These are phyloP conservation scores for Panurus biarmicus DNA, from an alignment of 2,113 vertebrate genomes.

Conservation along the genomic window DNA sequence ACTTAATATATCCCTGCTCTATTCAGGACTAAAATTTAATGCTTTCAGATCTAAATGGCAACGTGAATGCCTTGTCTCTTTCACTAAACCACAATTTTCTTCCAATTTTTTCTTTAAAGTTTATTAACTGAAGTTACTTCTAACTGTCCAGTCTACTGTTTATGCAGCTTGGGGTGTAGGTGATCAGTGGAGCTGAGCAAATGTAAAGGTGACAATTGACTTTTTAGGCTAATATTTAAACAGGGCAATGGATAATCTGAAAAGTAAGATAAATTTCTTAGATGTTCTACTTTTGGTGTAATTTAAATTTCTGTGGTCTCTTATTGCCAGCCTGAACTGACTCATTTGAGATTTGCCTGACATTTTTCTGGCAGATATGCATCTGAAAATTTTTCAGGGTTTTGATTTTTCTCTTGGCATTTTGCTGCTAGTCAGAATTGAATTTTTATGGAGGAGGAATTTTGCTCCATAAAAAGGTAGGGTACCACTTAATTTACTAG, in stretches of 20 bases:
- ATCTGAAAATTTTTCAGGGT: neutral
- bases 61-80: neutral
- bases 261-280: neutral
- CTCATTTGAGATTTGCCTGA: neutral
- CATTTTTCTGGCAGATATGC: neutral
- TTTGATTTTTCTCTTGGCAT: neutral
- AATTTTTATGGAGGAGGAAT: neutral
- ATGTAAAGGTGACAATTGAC: neutral
- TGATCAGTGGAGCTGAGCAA: neutral
- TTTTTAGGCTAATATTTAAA: neutral
- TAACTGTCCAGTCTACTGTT: neutral
- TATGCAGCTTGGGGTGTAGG: neutral
- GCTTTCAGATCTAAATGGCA: neutral
- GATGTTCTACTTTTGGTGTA: neutral
- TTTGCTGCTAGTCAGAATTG: neutral
- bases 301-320: slow-evolving; percentile 10
- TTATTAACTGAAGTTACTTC: neutral
- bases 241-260: neutral
- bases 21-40: neutral
- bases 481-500: neutral
- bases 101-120: neutral
- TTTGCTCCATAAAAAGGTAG: neutral
- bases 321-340: neutral
- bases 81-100: neutral
- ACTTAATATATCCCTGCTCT: neutral